These are phyloP conservation scores for Trichogramma evanescens DNA, from an alignment of 2,888 invertebrate species.

Conservation along the genomic window DNA sequence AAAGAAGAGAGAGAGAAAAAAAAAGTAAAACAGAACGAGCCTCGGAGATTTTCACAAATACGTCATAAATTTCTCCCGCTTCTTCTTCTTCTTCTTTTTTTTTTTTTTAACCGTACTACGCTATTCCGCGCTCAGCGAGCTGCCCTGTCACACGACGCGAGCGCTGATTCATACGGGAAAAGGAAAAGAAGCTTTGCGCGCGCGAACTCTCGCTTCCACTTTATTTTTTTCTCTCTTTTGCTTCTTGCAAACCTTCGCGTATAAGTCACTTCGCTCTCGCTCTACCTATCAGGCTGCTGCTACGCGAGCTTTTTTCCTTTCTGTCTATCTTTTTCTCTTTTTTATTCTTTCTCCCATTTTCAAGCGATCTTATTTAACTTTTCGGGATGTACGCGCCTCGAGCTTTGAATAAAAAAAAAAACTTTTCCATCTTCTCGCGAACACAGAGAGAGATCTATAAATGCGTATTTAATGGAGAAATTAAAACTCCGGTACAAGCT, in stretches of 20 bases:
- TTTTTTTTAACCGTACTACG: too few relatives aligned
- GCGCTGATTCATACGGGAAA: too few relatives aligned
- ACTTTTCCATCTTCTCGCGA: not conserved
- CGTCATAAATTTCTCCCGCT: too few relatives aligned
- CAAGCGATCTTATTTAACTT: not conserved
- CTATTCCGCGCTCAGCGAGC: too few relatives aligned
- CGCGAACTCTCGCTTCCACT: not conserved
- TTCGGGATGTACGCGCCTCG: not conserved
- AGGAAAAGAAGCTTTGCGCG: not conserved
- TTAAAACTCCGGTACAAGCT: too few relatives aligned
- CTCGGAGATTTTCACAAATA: too few relatives aligned
- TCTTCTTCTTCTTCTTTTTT: too few relatives aligned
- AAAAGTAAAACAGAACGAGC: too few relatives aligned
- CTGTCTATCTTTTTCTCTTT: not conserved
- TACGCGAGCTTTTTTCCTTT: not conserved
- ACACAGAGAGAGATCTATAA: not conserved
- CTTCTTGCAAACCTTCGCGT: too few relatives aligned
- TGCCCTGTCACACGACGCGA: too few relatives aligned
- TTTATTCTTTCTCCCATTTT: not conserved
- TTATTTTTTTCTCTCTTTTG: not conserved
- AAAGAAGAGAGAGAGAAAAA: too few relatives aligned
- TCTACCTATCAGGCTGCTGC: not conserved
- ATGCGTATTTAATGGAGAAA: not conserved
- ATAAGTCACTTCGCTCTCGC: not conserved
- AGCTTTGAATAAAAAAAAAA: not conserved